These are phyloP conservation scores for Macrocentrus cingulum DNA, from an alignment of 1,140 invertebrate genomes.

Conservation along the genomic window DNA sequence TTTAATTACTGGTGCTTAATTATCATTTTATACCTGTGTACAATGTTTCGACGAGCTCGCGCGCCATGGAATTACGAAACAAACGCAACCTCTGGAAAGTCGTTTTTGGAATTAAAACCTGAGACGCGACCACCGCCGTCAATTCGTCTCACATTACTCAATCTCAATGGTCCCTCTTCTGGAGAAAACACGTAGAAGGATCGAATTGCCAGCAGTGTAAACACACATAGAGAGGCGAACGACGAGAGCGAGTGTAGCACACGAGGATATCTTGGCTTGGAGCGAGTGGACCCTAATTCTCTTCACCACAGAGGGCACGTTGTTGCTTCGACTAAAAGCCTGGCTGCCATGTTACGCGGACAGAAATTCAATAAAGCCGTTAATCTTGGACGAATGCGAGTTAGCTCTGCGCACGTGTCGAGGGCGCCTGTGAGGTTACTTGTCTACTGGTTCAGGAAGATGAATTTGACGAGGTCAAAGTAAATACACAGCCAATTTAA, in stretches of 20 bases:
- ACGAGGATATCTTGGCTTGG: constrained; percentile 31
- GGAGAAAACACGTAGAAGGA: background rate
- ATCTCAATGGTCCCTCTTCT: too few species aligned
- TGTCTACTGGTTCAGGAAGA: constrained; percentile 8
- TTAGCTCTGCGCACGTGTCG: constrained; percentile 3
- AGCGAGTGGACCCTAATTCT: constrained; percentile 31
- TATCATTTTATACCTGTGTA: too few species aligned
- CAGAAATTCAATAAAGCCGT: constrained; percentile 42
- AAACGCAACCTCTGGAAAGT: background rate
- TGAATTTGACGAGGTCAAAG: constrained; percentile 11
- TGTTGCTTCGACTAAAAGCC: constrained; percentile 32
- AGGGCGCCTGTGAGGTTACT: background rate
- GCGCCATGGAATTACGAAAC: too few species aligned
- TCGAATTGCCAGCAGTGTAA: background rate
- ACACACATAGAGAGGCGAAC: background rate
- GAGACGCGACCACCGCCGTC: background rate
- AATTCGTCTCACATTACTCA: too few species aligned
- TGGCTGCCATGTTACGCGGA: constrained; percentile 32
- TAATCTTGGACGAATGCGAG: constrained; percentile 33
- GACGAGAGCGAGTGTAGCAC: background rate
- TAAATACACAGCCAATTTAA: constrained; percentile 6
- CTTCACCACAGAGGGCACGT: constrained; percentile 18
- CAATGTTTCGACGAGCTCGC: too few species aligned
- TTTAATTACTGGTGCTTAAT: constrained; percentile 53
- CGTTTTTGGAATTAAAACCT: background rate